Percentiles rank a stretch among this genome's conserved stretches.
Evolutionary conservation across 2,797 vertebrate genomes (phyloP).

Genomic region (Lerista edwardsae): DNA sequence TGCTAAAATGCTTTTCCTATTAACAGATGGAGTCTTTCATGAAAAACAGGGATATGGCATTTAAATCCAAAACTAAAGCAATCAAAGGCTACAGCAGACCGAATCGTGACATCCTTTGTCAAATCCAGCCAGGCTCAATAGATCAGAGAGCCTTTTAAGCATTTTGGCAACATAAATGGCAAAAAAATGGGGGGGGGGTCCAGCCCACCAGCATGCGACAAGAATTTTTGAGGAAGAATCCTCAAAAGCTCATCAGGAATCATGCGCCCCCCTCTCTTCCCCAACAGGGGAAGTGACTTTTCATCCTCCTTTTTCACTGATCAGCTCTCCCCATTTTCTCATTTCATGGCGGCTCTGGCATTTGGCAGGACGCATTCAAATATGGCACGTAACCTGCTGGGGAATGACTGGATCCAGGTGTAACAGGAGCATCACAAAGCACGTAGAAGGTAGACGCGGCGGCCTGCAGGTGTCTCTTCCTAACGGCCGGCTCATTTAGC

Average conservation of each 20-base stretch:
- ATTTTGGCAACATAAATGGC: background rate
- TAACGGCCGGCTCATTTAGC: constrained; percentile 6
- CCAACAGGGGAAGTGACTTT: constrained; percentile 10
- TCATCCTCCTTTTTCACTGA: background rate
- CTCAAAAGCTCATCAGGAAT: constrained; percentile 13
- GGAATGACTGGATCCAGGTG: background rate
- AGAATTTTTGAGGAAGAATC: constrained; percentile 6
- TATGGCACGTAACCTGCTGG: background rate
- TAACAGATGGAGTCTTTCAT: constrained; percentile 65
- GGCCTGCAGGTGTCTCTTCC: background rate
- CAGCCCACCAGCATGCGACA: constrained; percentile 9
- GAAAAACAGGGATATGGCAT: constrained; percentile 60
- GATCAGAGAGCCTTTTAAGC: constrained; percentile 26
- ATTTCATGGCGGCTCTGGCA: background rate
- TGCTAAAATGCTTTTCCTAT: constrained; percentile 59
- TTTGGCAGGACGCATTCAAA: background rate
- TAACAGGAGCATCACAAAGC: constrained; percentile 4
- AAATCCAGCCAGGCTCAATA: background rate
- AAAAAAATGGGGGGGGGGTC: background rate
- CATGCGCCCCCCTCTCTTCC: background rate
- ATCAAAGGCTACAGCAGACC: constrained; percentile 56
- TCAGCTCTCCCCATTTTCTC: background rate
- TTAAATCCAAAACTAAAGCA: constrained; percentile 60
- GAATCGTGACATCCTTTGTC: constrained; percentile 47
- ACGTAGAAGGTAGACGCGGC: background rate